Evolutionary conservation across 2,113 vertebrate genomes (phyloP), one percentile per base, ranked within the genome.

Genomic region (Eublepharis macularius): DNA sequence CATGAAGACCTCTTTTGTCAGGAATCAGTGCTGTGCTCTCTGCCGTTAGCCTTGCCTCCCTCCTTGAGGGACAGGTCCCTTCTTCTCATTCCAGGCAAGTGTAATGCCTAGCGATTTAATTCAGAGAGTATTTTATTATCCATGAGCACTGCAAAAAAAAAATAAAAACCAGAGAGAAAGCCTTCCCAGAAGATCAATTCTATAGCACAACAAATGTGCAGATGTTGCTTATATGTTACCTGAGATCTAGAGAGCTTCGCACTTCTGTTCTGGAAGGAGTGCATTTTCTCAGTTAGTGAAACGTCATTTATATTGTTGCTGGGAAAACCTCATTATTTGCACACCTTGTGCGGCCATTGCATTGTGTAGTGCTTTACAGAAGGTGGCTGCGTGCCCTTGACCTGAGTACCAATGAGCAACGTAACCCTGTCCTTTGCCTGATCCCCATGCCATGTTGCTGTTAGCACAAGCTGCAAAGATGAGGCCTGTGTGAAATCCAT

Each of bases 1-100:
- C 24, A 75, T 80, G 76, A 87, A 80, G 86, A 57, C 75, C 14
- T 43, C 65, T 80, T 74, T 65, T 83, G 76, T 83, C 36, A 51
- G 86, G 7, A 11, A 77, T 45, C 66, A 45, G 66, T 80, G 14
- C 51, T n/a, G n/a, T 82, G 43, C 45, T 82, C 69, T 43, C 6
- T 54, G n/a, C 68, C 43, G 49, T 47, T 54, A 63, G n/a, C 16
- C 21, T 32, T 32, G 68, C 75, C 45, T 85, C 60, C 49, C 49
- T 57, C 63, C 34, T 54, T 0, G 51, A 73, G n/a, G 76, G 39
- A 47, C n/a, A 63, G 68, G 43, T 47, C 76, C 66, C n/a, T 60
- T 80, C 39, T 80, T 32, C 68, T 73, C 60, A 49, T 39, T 80
- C 49, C 54, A 45, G 51, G 45, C 63, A 65, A 43, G 39, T n/a